Percentiles rank a stretch among this genome's conserved stretches.
These are phyloP conservation scores for Dromiciops gliroides DNA, from an alignment of 2,113 vertebrate species.

Conservation along the genomic window DNA sequence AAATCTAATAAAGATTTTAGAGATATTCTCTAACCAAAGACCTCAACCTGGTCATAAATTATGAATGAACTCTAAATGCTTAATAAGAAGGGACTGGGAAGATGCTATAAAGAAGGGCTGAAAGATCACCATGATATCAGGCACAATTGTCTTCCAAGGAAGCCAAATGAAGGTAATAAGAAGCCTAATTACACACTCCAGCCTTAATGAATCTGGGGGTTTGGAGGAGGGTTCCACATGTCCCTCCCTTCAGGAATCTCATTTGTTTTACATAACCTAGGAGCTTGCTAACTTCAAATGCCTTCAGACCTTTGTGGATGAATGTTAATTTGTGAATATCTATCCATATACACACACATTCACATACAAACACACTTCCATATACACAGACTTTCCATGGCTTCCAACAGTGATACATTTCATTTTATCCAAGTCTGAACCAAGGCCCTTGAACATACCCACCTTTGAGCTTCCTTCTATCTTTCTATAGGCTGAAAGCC, in stretches of 20 bases:
- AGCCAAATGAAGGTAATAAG: conserved; percentile 68
- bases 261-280: conserved; percentile 33
- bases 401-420: conserved; percentile 64
- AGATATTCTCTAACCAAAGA: conserved; percentile 79
- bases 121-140: conserved; percentile 75
- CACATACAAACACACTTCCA: background rate
- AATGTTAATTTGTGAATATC: conserved; percentile 47
- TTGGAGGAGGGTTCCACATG: background rate
- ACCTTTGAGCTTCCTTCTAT: conserved; percentile 66
- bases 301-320: conserved; percentile 6
- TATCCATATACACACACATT: background rate
- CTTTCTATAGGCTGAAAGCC: conserved; percentile 49
- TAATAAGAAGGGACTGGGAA: conserved; percentile 75
- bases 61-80: conserved; percentile 82
- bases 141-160: conserved; percentile 67
- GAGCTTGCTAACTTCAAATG: conserved; percentile 8
- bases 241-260: conserved; percentile 27
- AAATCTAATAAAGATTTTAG: conserved; percentile 84
- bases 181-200: conserved; percentile 30
- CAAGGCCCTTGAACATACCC: conserved; percentile 33
- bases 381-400: conserved; percentile 14
- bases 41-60: conserved; percentile 81
- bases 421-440: conserved; percentile 49
- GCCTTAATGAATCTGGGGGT: conserved; percentile 30
- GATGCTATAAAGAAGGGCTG: conserved; percentile 71